Conservation (phyloP, 2,113 vertebrate species). For the Pavo muticus region DNA sequence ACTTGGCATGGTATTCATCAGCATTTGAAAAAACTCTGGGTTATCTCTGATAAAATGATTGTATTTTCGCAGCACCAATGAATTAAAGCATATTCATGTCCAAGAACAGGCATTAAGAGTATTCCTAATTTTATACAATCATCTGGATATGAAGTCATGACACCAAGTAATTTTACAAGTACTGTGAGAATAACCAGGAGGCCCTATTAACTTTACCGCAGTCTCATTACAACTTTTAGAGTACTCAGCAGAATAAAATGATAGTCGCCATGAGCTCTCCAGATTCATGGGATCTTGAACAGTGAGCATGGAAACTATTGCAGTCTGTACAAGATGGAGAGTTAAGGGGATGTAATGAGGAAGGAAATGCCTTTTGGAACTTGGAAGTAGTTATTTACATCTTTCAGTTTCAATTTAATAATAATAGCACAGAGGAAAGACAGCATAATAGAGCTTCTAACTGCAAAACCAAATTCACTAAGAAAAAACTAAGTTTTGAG, state of each 20-base stretch:
- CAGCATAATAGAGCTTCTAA: neutral
- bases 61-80: neutral
- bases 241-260: constrained; percentile 33
- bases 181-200: constrained; percentile 51
- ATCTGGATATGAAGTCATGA: constrained; percentile 45
- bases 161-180: constrained; percentile 24
- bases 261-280: neutral
- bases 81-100: neutral
- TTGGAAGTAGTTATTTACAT: neutral
- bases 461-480: neutral
- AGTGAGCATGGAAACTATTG: neutral
- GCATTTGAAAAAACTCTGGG: neutral
- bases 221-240: constrained; percentile 54
- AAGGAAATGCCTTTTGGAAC: neutral
- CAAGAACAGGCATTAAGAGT: neutral
- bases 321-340: neutral
- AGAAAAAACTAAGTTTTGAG: fast-evolving
- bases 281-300: neutral
- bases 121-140: constrained; percentile 31
- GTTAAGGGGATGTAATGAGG: neutral
- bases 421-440: neutral
- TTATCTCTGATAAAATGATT: constrained; percentile 8
- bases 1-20: neutral
- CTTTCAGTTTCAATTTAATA: neutral
- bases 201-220: constrained; percentile 33